These are phyloP conservation scores for Eueides isabella DNA, from an alignment of 1,140 invertebrate species.

Conservation along the genomic window DNA sequence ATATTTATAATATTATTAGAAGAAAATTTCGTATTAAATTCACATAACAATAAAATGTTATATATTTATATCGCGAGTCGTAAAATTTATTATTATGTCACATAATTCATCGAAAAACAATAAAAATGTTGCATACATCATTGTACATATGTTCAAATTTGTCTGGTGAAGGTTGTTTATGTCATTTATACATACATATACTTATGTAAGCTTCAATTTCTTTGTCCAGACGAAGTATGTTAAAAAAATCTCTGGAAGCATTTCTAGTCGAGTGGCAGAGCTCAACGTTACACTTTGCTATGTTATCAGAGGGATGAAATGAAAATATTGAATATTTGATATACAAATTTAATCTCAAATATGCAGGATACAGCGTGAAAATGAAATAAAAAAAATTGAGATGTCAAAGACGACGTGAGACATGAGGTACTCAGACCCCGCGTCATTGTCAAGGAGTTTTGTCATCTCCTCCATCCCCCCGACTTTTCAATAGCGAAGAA, in stretches of 20 bases:
- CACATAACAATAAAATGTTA: background rate
- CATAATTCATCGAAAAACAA: background rate
- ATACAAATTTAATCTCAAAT: too few species aligned
- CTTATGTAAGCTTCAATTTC: background rate
- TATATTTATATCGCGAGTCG: background rate
- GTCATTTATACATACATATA: background rate
- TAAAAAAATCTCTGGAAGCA: too few species aligned
- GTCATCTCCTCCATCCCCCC: background rate
- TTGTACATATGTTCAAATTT: background rate
- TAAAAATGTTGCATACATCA: background rate
- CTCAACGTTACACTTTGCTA: too few species aligned
- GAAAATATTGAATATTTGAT: too few species aligned
- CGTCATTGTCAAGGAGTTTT: constrained; percentile 1
- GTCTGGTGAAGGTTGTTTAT: background rate
- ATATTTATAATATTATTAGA: too few species aligned
- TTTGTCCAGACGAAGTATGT: background rate
- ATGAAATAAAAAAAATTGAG: too few species aligned
- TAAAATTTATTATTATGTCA: background rate
- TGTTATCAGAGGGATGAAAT: too few species aligned
- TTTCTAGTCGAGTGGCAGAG: too few species aligned
- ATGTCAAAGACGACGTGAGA: background rate
- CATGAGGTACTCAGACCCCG: background rate
- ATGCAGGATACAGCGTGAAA: too few species aligned
- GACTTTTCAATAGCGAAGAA: background rate
- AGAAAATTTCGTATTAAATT: background rate